These are phyloP conservation scores for Microcebus griseorufus DNA, from an alignment of 2,113 vertebrate species.

Conservation along the genomic window DNA sequence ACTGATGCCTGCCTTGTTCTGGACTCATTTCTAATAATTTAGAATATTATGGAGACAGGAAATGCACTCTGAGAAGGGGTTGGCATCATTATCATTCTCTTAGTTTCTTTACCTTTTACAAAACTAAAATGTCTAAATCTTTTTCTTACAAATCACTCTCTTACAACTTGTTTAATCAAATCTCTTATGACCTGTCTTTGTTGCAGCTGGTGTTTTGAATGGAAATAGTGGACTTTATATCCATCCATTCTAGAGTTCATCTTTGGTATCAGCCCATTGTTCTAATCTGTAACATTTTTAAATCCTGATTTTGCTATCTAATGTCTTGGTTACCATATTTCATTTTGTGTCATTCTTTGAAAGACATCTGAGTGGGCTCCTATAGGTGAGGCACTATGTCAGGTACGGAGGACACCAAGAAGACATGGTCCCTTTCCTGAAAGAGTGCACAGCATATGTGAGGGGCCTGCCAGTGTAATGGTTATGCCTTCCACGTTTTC, in stretches of 20 bases:
- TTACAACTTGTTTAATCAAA: neutral
- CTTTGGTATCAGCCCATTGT: neutral
- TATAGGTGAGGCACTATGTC: neutral
- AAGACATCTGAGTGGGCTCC: neutral
- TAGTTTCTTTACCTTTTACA: constrained; percentile 19
- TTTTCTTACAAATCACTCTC: constrained; percentile 19
- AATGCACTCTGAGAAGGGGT: neutral
- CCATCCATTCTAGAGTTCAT: neutral
- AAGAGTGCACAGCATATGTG: neutral
- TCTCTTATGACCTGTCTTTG: neutral
- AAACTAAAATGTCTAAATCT: constrained; percentile 16
- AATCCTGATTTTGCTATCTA: constrained; percentile 32
- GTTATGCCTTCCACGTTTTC: neutral
- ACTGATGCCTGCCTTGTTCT: constrained; percentile 43
- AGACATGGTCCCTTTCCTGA: neutral
- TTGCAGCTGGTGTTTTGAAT: neutral
- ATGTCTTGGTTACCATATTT: constrained; percentile 1
- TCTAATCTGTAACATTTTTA: constrained; percentile 39
- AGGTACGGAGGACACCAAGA: neutral
- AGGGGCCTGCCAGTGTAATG: neutral
- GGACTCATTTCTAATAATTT: constrained; percentile 63
- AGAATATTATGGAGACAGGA: constrained; percentile 53
- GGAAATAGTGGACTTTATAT: neutral
- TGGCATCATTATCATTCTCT: constrained; percentile 20
- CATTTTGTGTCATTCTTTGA: constrained; percentile 10